Evolutionary conservation across 2,888 invertebrate genomes (phyloP).

Genomic region (Xanthia icteritia): DNA sequence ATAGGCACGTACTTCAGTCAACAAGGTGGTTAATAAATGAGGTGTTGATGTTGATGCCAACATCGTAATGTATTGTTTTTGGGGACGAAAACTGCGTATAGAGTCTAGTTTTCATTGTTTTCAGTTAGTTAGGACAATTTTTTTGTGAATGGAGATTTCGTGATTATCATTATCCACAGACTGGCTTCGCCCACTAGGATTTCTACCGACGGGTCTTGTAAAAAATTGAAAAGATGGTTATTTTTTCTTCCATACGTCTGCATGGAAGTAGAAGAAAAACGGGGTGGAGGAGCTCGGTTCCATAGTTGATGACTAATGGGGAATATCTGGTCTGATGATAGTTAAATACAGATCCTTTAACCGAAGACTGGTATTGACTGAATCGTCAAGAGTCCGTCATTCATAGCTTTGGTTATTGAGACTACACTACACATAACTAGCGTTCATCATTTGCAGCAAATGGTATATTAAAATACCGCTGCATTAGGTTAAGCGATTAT

Average conservation of each 20-base stretch:
- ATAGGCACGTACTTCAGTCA: conserved; percentile 32
- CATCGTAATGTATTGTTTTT: conserved; percentile 26
- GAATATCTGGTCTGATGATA: background rate
- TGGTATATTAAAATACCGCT: too few species aligned
- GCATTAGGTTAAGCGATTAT: too few species aligned
- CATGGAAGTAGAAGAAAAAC: too few species aligned
- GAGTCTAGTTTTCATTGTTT: background rate
- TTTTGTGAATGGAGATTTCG: background rate
- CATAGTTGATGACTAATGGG: too few species aligned
- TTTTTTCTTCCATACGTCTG: too few species aligned
- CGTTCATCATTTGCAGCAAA: too few species aligned
- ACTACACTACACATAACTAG: background rate
- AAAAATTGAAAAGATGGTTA: too few species aligned
- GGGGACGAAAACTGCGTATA: background rate
- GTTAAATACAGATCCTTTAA: background rate
- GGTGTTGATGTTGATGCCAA: conserved; percentile 53
- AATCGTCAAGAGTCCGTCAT: background rate
- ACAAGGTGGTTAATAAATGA: conserved; percentile 32
- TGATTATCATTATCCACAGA: background rate
- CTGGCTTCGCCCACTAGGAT: background rate
- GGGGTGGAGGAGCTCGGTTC: too few species aligned
- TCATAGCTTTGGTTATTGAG: background rate
- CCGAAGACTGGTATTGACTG: background rate
- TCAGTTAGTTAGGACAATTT: background rate
- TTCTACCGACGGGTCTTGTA: too few species aligned